Percentiles rank a stretch among this genome's conserved stretches.
Evolutionary conservation across 2,888 invertebrate genomes (phyloP).

Genomic region (Eupithecia abbreviata): DNA sequence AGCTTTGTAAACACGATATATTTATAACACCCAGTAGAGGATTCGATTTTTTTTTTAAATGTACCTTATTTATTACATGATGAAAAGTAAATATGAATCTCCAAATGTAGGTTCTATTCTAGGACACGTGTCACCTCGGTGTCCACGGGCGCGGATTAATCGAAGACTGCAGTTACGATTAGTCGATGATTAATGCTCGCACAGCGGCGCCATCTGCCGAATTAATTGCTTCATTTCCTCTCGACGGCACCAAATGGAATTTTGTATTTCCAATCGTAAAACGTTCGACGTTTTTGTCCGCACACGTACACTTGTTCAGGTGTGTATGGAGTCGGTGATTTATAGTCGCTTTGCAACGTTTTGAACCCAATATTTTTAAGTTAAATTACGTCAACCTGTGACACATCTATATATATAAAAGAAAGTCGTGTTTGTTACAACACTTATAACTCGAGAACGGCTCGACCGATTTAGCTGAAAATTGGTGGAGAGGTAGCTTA

Average conservation of each 20-base stretch:
- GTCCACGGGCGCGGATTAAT: conserved; percentile 66
- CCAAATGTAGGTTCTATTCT: not conserved
- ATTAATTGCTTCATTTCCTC: conserved; percentile 84
- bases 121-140: conserved; percentile 47
- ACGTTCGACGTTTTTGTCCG: conserved; percentile 72
- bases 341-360: conserved; percentile 62
- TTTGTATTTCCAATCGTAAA: conserved; percentile 79
- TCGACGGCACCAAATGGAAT: conserved; percentile 81
- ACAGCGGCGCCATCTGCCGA: conserved; percentile 82
- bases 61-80: too few relatives aligned
- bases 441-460: too few relatives aligned
- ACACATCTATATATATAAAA: too few relatives aligned
- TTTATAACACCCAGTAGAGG: too few relatives aligned
- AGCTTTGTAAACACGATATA: not conserved
- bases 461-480: too few relatives aligned
- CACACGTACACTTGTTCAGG: conserved; percentile 68
- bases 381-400: conserved; percentile 44
- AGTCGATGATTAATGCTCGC: conserved; percentile 83
- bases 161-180: conserved; percentile 84
- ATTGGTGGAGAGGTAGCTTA: too few relatives aligned
- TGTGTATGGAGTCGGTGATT: conserved; percentile 71
- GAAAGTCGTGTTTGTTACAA: too few relatives aligned
- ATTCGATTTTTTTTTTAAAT: too few relatives aligned
- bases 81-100: not conserved
- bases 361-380: conserved; percentile 33